Evolutionary conservation across 2,888 invertebrate species (phyloP), one percentile per base, ranked within the genome.

Genomic region (Oegoconia quadripuncta): DNA sequence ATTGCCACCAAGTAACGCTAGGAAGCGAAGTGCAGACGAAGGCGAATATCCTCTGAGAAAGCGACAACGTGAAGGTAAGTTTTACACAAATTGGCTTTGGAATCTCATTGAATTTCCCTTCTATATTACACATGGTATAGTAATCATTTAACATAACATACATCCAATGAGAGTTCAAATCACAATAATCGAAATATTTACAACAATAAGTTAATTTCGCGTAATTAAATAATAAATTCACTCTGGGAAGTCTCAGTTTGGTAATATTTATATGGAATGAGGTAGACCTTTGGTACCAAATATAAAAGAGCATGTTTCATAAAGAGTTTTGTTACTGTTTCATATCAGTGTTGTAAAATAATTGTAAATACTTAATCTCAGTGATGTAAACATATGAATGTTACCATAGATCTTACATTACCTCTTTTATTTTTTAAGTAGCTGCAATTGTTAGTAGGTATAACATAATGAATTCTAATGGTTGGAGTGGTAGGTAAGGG

Each of bases 21-120:
- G 81, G 52, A 88, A 88, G 51, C 72, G 88, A 48, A 72, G 78
- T 54, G 83, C 82, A 34, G 80, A 81, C 44, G 72, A 72, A 41
- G 64, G 53, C 40, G 70, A 69, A 41, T 69, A 64, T 54, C 77
- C 77, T 38, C 72, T 68, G 61, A 71, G 58, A 52, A 88, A 88
- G 51, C 81, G 87, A 36, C 57, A 72, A 46, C 77, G 81, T 51
- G 76, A 81, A 77, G 88, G 88, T 88, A 86, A 63, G 77, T 61
- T 51, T 49, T 46, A 41, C 48, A 46, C 46, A 46, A 43, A 55
- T 51, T 41, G 15, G 15, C 42, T 37, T 41, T 50, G 62, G 52
- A 71, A 72, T 50, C 65, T 74, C 63, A 69, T 68, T 74, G 70
- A 76, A 68, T 55, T 27, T 6, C 14, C 3, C 9, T 23, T 9